These are phyloP conservation scores for Apotomis betuletana DNA, from an alignment of 2,888 invertebrate genomes.

Conservation along the genomic window DNA sequence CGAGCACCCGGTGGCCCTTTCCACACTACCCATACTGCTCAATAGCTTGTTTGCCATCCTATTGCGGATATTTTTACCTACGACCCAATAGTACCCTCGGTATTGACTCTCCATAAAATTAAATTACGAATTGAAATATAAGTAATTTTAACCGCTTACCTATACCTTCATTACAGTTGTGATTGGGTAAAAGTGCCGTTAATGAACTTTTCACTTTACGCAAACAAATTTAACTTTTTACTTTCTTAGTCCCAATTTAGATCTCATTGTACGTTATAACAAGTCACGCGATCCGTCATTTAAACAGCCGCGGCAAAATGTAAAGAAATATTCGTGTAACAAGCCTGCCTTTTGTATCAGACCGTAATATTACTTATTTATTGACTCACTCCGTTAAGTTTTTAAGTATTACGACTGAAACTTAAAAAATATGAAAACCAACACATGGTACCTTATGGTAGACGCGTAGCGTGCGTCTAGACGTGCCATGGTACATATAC, in stretches of 20 bases:
- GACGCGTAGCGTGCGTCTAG: slow-evolving; percentile 2
- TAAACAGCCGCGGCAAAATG: slow-evolving; percentile 24
- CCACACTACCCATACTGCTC: slow-evolving; percentile 48
- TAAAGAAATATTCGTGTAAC: slow-evolving; percentile 26
- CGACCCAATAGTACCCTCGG: slow-evolving; percentile 17
- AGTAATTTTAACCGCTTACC: not conserved
- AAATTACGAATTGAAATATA: slow-evolving; percentile 7
- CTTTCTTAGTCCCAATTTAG: slow-evolving; percentile 29
- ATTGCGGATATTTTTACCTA: slow-evolving; percentile 36
- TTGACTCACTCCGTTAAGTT: not conserved
- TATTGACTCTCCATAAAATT: slow-evolving; percentile 22
- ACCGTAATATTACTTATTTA: slow-evolving; percentile 7
- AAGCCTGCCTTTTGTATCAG: slow-evolving; percentile 21
- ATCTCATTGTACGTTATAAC: slow-evolving; percentile 34
- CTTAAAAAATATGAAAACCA: slow-evolving; percentile 20
- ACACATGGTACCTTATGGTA: slow-evolving; percentile 11
- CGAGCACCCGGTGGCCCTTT: slow-evolving; percentile 61
- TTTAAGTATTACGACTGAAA: slow-evolving; percentile 3
- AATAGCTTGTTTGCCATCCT: slow-evolving; percentile 46
- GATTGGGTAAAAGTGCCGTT: not conserved
- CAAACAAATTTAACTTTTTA: slow-evolving; percentile 25
- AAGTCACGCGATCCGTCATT: slow-evolving; percentile 40
- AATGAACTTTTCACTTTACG: not conserved
- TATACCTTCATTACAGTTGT: not conserved
- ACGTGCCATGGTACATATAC: not conserved